Conservation (phyloP, 2,888 invertebrate genomes). For the Poecilobothrus nobilitatus region DNA sequence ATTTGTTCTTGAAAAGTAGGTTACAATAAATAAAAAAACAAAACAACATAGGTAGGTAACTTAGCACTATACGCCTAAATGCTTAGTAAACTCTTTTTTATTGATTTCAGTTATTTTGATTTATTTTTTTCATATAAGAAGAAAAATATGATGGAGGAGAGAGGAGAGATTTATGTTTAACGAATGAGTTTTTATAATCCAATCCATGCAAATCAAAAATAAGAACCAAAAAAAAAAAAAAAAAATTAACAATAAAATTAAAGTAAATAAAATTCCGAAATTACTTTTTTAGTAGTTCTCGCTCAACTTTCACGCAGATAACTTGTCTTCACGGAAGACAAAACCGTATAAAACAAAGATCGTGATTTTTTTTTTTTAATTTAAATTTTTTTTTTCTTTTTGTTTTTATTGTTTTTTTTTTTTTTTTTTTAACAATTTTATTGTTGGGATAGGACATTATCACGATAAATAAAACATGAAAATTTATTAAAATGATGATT, state of each 20-base stretch:
- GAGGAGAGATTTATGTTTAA: not conserved
- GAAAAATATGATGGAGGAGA: not conserved
- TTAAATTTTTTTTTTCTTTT: not conserved
- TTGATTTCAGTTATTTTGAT: not conserved
- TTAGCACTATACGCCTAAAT: not conserved
- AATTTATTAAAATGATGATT: not conserved
- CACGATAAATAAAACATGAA: not conserved
- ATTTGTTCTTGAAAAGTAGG: not conserved
- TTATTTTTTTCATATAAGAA: not conserved
- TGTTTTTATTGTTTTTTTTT: not conserved
- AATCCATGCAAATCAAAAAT: no score
- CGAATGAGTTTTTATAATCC: not conserved
- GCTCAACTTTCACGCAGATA: not conserved
- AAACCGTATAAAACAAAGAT: no score
- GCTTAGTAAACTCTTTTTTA: not conserved
- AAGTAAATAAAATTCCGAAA: not conserved
- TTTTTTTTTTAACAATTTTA: not conserved
- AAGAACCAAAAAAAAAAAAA: no score
- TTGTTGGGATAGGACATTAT: constrained; percentile 3
- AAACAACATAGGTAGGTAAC: not conserved
- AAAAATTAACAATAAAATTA: not conserved
- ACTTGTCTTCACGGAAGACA: not conserved
- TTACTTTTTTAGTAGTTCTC: not conserved
- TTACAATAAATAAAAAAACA: not conserved
- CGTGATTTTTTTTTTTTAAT: not conserved